Percentiles rank a stretch among this genome's conserved stretches.
phyloP scores from a whole-genome alignment of 2,888 invertebrate species.

The Trisateles emortualis region DNA sequence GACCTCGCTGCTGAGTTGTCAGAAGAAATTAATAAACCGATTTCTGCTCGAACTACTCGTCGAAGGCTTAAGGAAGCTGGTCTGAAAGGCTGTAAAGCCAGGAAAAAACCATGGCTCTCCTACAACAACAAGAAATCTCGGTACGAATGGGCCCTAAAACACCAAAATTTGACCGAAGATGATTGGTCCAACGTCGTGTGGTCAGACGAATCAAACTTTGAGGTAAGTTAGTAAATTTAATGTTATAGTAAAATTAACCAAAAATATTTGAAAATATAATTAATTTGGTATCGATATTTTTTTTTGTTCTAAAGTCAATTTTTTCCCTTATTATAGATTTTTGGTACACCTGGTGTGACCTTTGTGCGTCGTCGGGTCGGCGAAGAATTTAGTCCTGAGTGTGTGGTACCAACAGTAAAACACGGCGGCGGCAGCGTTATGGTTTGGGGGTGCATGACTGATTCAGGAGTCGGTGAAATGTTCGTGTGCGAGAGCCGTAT shows the following conservation, averaged over 20 bases:
- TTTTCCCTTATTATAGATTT: not conserved
- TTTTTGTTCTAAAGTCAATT: no score
- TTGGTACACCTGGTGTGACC: conserved; percentile 19
- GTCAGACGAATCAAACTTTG: conserved; percentile 5
- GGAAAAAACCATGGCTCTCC: conserved; percentile 27
- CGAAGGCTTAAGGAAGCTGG: conserved; percentile 8
- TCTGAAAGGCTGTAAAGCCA: not conserved
- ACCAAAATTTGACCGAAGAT: conserved; percentile 1
- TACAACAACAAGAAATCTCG: conserved; percentile 15
- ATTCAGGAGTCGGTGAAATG: not conserved
- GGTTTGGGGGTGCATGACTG: not conserved
- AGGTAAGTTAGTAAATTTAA: not conserved
- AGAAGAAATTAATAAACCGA: not conserved
- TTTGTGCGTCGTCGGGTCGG: conserved; percentile 11
- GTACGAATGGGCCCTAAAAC: conserved; percentile 1
- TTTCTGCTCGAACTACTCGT: conserved; percentile 11
- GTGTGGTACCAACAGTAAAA: no score
- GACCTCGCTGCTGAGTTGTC: not conserved
- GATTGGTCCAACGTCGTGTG: conserved; percentile 4
- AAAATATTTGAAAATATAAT: no score
- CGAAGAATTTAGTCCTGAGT: conserved; percentile 2
- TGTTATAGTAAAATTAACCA: no score
- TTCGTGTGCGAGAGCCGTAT: no score
- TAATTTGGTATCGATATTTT: no score
- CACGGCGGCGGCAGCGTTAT: not conserved